phyloP scores from a whole-genome alignment of 2,888 invertebrate genomes.

The Morpho achilles region DNA sequence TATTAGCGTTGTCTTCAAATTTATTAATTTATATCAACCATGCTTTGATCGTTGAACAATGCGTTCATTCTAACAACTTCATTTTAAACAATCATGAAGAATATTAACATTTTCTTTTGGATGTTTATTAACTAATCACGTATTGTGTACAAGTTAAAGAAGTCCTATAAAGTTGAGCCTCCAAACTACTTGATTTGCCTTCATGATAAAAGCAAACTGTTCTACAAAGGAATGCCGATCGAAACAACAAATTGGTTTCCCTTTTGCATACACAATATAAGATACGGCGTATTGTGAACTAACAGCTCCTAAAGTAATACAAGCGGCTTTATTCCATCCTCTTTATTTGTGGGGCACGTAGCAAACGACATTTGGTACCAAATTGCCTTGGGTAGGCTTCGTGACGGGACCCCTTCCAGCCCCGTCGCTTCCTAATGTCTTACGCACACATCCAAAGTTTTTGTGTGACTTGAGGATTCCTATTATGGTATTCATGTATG shows the following conservation, averaged over 20 bases:
- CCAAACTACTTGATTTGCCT: slow-evolving; percentile 3
- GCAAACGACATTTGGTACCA: slow-evolving; percentile 72
- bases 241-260: slow-evolving; percentile 25
- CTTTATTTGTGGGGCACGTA: slow-evolving; percentile 76
- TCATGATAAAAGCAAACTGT: too few relatives aligned
- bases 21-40: too few relatives aligned
- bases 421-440: slow-evolving; percentile 60
- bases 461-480: slow-evolving; percentile 37
- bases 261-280: slow-evolving; percentile 27
- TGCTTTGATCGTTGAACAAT: too few relatives aligned
- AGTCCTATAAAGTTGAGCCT: background rate
- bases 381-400: slow-evolving; percentile 74
- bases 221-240: slow-evolving; percentile 18
- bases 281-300: slow-evolving; percentile 35
- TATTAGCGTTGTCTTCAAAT: too few relatives aligned
- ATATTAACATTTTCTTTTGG: background rate
- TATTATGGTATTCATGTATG: slow-evolving; percentile 1
- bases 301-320: slow-evolving; percentile 58
- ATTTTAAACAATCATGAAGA: too few relatives aligned
- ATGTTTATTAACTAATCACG: background rate
- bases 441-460: slow-evolving; percentile 60
- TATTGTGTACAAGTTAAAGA: too few relatives aligned
- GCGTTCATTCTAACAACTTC: too few relatives aligned
- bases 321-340: slow-evolving; percentile 62
- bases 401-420: slow-evolving; percentile 60